These are phyloP conservation scores for Drosophila mojavensis DNA, from an alignment of 1,140 invertebrate species.

Conservation along the genomic window DNA sequence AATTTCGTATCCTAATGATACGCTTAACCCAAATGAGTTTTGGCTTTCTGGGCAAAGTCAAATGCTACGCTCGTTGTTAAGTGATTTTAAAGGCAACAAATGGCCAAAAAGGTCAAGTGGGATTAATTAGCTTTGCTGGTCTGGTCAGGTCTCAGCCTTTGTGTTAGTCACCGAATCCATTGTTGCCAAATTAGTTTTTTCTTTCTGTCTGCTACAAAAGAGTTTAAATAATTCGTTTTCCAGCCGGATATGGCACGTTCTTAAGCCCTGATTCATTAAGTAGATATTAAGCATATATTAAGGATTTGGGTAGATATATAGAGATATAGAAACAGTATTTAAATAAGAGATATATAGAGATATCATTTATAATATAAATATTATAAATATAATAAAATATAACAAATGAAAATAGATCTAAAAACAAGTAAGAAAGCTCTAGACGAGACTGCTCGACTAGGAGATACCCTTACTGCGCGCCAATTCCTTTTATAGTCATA, in stretches of 20 bases:
- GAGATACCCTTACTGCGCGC: too few relatives aligned
- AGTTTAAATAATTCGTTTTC: too few relatives aligned
- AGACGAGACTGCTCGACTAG: too few relatives aligned
- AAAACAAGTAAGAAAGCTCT: too few relatives aligned
- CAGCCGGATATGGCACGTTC: neutral
- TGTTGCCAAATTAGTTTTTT: conserved; percentile 5
- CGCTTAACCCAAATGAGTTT: conserved; percentile 6
- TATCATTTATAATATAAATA: too few relatives aligned
- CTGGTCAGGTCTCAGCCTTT: conserved; percentile 13
- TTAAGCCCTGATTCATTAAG: neutral
- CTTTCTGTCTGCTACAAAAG: neutral
- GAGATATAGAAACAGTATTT: too few relatives aligned
- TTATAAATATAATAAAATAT: too few relatives aligned
- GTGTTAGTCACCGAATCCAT: conserved; percentile 19
- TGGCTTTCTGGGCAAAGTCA: conserved; percentile 6
- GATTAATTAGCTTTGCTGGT: conserved; percentile 45
- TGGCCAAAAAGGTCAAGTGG: conserved; percentile 45
- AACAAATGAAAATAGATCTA: too few relatives aligned
- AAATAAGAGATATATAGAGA: too few relatives aligned
- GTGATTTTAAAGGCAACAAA: conserved; percentile 39
- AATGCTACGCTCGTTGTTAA: conserved; percentile 14
- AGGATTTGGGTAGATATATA: too few relatives aligned
- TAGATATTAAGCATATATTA: too few relatives aligned
- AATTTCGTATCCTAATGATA: conserved; percentile 2
- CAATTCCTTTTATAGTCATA: too few relatives aligned